Base-by-base conservation (phyloP, 2,888 invertebrate species). In the Drosophila colorata region DNA sequence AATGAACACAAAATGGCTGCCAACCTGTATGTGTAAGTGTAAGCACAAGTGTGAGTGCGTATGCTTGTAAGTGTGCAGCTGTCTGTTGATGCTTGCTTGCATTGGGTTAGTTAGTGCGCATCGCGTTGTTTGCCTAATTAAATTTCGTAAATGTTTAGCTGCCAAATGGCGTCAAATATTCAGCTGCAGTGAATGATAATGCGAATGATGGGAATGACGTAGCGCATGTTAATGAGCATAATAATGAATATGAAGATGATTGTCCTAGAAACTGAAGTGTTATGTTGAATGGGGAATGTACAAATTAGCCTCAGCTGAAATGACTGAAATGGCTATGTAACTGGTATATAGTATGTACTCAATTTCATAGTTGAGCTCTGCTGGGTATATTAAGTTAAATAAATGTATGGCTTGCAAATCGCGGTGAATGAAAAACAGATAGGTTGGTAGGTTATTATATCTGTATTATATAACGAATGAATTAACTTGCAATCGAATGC, bases 121-220 rank as follows among this genome's bases (percentile, higher is more conserved):
- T 13, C 44, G 49, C 53, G 46, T 53, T 60, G 81, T 61, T 79
- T 79, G 60, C 66, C 63, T 63, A 74, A 88, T 82, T 69, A 85
- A 51, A 72, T 76, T 69, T 46, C 56, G 53, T 51, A 64, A 79
- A 75, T 76, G 70, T 70, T 75, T 41, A 51, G 53, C 51, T 51
- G 53, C 51, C 51, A 76, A 66, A 66, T 73, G 60, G 31, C 52
- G 53, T 40, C 38, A 75, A 48, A 56, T 44, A 38, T 48, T 43
- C 55, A 56, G 20, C 28, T 14, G 28, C 35, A 25, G 3, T 31
- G 3, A n/a, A 40, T 38, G 23, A 43, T 37, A n/a, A 37, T 40
- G 33, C 28, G 43, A 52, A 53, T 37, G 35, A 37, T 28, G 37
- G 37, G 53, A 41, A 33, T 53, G 37, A 23, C 25, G 37, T 41